Base-by-base conservation (phyloP, 1,140 invertebrate species). In the Saccostrea glomerata region DNA sequence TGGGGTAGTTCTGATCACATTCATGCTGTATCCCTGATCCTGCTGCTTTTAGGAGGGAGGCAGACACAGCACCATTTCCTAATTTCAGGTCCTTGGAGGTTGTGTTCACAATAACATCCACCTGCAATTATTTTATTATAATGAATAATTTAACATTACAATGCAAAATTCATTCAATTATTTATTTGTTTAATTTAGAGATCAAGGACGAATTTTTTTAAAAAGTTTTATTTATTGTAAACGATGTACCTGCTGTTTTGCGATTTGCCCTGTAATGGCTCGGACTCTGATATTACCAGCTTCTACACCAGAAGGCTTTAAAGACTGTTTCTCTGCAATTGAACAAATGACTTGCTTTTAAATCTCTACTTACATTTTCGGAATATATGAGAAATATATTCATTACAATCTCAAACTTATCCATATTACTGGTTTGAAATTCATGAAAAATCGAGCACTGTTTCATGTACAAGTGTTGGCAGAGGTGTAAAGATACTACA, bases 11-110 rank as follows among this genome's bases (percentile, higher is more conserved):
- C 56, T 85, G 66, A 25, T 86, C 86, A 85, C 90, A 89, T 66
- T 92, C 90, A n/a, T 90, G 55, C 30, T 92, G 91, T 30, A 92
- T n/a, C 13, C 55, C 56, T 9, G 56, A n/a, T 25, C 92, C 92
- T 2, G 86, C 91, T 20, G 86, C 85, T 70, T 89, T 56, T 20
- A 90, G 82, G 6, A 91, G 84, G 0, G 88, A 89, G 56, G 66
- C 86, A 15, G 91, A 90, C 20, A 91, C 91, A 47, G 86, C 88
- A 66, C 91, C 90, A 87, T 88, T 86, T 47, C 86, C 90, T 11
- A 92, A 63, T 15, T 88, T 86, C 1, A 92, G 87, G 30, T 88
- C 86, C n/a, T 83, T 82, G 3, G 89, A 88, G n/a, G 88, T 88
- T 20, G 91, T 90, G 82, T 91, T 91, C 15, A 91, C 90, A 23